phyloP scores from a whole-genome alignment of 2,888 invertebrate genomes.

The Agrochola lychnidis region DNA sequence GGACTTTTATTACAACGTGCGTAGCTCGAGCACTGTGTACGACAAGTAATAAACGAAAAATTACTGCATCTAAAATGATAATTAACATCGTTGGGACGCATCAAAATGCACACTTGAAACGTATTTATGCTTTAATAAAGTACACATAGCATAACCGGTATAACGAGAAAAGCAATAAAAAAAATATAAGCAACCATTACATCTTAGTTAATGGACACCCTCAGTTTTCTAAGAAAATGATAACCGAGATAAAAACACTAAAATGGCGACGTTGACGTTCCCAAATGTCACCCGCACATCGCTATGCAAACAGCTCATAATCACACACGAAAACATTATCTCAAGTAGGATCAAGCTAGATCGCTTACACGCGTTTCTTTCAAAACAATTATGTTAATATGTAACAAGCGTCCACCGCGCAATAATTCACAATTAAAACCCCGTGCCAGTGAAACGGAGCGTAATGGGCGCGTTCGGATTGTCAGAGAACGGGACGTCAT shows the following conservation, averaged over 20 bases:
- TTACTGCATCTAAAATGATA: slow-evolving; percentile 80
- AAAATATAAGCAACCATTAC: slow-evolving; percentile 76
- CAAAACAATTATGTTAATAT: slow-evolving; percentile 88
- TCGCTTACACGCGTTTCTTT: slow-evolving; percentile 85
- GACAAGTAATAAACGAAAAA: slow-evolving; percentile 83
- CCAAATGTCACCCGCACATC: slow-evolving; percentile 80
- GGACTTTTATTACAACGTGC: slow-evolving; percentile 78
- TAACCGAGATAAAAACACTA: slow-evolving; percentile 77
- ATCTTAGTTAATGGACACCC: slow-evolving; percentile 75
- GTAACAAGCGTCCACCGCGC: slow-evolving; percentile 72
- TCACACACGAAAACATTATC: slow-evolving; percentile 80
- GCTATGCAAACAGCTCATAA: slow-evolving; percentile 87
- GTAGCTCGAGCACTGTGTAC: slow-evolving; percentile 73
- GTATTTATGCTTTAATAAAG: slow-evolving; percentile 71
- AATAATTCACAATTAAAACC: slow-evolving; percentile 86
- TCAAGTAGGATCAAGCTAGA: slow-evolving; percentile 85
- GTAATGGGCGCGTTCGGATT: slow-evolving; percentile 76
- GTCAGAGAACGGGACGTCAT: slow-evolving; percentile 80
- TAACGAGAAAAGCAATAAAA: slow-evolving; percentile 76
- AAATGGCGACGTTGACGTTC: slow-evolving; percentile 76
- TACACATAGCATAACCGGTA: slow-evolving; percentile 72
- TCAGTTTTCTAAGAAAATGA: slow-evolving; percentile 70
- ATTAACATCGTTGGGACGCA: slow-evolving; percentile 81
- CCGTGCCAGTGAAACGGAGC: slow-evolving; percentile 71
- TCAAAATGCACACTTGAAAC: slow-evolving; percentile 75